These are phyloP conservation scores for Agapornis canus DNA, from an alignment of 2,797 vertebrate species.

Conservation along the genomic window DNA sequence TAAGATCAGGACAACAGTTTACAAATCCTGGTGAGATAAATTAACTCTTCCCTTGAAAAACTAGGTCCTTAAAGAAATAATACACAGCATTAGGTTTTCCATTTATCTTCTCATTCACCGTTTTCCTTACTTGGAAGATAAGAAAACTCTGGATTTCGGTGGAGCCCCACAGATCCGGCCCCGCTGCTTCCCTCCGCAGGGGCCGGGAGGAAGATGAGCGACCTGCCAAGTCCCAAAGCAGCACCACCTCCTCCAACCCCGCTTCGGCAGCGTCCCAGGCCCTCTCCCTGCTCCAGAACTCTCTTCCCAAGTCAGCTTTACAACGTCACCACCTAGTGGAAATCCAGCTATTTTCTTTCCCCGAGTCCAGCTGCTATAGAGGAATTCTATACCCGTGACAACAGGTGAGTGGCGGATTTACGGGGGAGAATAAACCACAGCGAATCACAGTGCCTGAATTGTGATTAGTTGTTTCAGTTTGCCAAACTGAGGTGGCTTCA, in stretches of 20 bases:
- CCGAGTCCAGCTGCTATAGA: neutral
- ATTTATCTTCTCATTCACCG: neutral
- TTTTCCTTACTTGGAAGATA: neutral
- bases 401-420: neutral
- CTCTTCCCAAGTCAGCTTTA: conserved; percentile 29
- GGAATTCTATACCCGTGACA: neutral
- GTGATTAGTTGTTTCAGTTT: neutral
- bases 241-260: neutral
- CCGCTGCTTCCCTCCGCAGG: neutral
- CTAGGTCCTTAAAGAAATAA: neutral
- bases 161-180: neutral
- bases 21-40: neutral
- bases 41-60: neutral
- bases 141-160: neutral
- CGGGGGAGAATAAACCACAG: neutral
- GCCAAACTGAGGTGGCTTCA: neutral
- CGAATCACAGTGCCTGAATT: fast-evolving
- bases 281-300: neutral
- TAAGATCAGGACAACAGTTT: neutral
- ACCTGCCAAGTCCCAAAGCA: neutral
- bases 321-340: conserved; percentile 74
- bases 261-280: neutral
- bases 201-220: neutral
- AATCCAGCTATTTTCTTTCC: neutral
- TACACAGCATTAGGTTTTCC: neutral